Conservation (phyloP, 2,888 invertebrate species). For the Itoplectis maculator region DNA sequence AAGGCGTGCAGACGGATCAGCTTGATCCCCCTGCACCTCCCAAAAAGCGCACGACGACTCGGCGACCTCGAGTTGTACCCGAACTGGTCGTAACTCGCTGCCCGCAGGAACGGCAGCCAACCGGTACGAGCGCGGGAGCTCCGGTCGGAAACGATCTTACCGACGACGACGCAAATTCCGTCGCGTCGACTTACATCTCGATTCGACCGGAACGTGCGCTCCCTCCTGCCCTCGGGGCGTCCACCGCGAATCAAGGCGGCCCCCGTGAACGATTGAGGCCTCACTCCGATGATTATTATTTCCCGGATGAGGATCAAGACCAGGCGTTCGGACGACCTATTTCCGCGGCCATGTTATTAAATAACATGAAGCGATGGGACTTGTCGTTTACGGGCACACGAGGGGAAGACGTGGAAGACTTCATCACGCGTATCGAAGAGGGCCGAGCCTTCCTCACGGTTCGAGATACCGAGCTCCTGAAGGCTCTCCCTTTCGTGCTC, state of each 20-base stretch:
- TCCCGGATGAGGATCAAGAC: slow-evolving; percentile 12
- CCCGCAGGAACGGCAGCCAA: too few species aligned
- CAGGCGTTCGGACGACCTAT: background rate
- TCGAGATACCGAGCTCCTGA: background rate
- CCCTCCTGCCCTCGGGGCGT: background rate
- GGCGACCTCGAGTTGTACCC: too few species aligned
- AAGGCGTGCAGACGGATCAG: too few species aligned
- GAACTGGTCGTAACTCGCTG: too few species aligned
- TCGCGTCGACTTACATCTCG: background rate
- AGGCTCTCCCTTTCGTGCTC: slow-evolving; percentile 31
- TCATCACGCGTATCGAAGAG: slow-evolving; percentile 39
- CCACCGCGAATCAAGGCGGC: background rate
- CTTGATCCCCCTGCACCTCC: too few species aligned
- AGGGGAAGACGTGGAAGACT: slow-evolving; percentile 33
- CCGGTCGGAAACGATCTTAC: too few species aligned
- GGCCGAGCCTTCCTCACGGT: slow-evolving; percentile 18
- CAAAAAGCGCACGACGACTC: too few species aligned
- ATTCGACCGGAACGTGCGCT: background rate
- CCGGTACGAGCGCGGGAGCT: too few species aligned
- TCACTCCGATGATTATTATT: background rate
- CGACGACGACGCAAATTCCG: background rate
- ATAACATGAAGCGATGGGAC: slow-evolving; percentile 34
- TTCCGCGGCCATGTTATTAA: slow-evolving; percentile 2
- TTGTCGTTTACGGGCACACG: slow-evolving; percentile 1
- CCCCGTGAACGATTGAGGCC: background rate